Evolutionary conservation across 1,140 invertebrate genomes (phyloP).

Genomic region (Drosophila kepulauana): DNA sequence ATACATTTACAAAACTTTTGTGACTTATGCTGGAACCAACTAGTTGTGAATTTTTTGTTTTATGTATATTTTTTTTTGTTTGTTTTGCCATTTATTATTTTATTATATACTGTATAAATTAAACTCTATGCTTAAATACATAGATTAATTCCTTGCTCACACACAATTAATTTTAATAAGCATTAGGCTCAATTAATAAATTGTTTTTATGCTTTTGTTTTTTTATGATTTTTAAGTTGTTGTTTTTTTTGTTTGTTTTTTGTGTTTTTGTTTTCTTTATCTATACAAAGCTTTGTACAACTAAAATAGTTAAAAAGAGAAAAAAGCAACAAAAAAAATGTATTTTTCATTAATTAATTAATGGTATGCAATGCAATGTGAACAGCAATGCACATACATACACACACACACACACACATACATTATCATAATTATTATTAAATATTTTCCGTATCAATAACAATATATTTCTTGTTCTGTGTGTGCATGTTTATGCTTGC

Average conservation of each 20-base stretch:
- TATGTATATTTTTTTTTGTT: constrained; percentile 21
- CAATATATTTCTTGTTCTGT: constrained; percentile 24
- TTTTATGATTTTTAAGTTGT: constrained; percentile 28
- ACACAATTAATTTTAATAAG: constrained; percentile 64
- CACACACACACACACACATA: constrained; percentile 33
- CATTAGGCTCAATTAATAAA: constrained; percentile 68
- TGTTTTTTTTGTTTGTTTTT: constrained; percentile 26
- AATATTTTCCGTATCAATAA: constrained; percentile 50
- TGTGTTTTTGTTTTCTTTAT: constrained; percentile 38
- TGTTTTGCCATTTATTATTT: constrained; percentile 30
- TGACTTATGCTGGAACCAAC: constrained; percentile 56
- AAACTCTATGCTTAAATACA: constrained; percentile 76
- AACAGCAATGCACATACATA: constrained; percentile 26
- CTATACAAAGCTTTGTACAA: constrained; percentile 82
- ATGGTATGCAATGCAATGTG: constrained; percentile 44
- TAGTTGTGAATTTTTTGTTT: constrained; percentile 44
- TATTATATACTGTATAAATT: constrained; percentile 56
- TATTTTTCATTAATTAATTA: constrained; percentile 42
- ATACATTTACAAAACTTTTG: constrained; percentile 72
- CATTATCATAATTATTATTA: constrained; percentile 26
- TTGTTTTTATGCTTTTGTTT: constrained; percentile 58
- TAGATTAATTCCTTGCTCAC: constrained; percentile 75
- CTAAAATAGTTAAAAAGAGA: constrained; percentile 78
- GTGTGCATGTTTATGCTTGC: constrained; percentile 28
- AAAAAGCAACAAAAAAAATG: constrained; percentile 79